Evolutionary conservation across 1,140 invertebrate species (phyloP), one percentile per base, ranked within the genome.

Genomic region (Aphis craccivora): DNA sequence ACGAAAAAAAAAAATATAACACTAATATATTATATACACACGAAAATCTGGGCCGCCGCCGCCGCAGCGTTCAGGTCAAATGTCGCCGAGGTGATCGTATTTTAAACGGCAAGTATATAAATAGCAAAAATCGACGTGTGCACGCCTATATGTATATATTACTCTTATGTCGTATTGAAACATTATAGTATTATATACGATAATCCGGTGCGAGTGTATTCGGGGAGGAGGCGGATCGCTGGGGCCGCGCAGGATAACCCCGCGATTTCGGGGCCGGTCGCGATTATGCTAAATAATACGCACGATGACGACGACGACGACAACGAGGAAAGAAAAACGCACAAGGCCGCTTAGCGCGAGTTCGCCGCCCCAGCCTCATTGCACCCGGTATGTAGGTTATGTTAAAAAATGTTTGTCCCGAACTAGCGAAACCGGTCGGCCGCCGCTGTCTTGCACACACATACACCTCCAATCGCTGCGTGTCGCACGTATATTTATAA

Each of bases 321-420:
- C n/a, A 30, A 43, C 14, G 40, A 43, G 43, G 67, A 43, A 43
- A 91, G 37, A 76, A 92, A 83, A 83, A 51, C 67, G 45, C 91
- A 43, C 55, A 91, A 91, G 90, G 67, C 55, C 90, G 91, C 91
- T 9, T n/a, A 30, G 18, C 88, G 1, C 48, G 88, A 55, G 40
- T 89, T 35, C 87, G 22, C 84, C 86, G 87, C 45, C 45, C 35
- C 23, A 43, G 60, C 40, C 6, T 45, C 23, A 0, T 51, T 51
- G 67, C 88, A 53, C 88, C 88, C 67, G 90, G 76, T 83, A 92
- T 92, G 91, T 92, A 92, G 91, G 91, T 92, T 92, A 92, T 91
- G 45, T 51, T 81, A 81, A 81, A 81, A 91, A 91, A 76, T 35
- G 67, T 18, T 51, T 37, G 91, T 83, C 45, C 91, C 91, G 76